Base-by-base conservation (phyloP, 2,113 vertebrate genomes). In the Neoarius graeffei region DNA sequence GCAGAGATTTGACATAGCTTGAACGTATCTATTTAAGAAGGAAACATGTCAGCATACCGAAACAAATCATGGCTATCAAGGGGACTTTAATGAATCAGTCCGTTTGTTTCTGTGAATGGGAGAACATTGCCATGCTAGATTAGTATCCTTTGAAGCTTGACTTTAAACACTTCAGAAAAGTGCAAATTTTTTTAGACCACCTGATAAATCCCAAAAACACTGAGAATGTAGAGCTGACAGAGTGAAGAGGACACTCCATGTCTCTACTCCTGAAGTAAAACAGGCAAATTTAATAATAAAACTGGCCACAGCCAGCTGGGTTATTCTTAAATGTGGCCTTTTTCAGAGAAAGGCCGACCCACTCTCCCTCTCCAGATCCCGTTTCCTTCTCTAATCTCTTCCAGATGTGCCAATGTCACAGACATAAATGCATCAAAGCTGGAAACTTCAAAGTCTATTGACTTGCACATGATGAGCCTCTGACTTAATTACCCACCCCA, bases 331-430 rank as follows among this genome's bases (percentile, higher is more conserved):
- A 84, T 15, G 15, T 79, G 62, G 59, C 87, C 87, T 88, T 88
- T 85, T 88, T 88, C 85, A 88, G 82, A 85, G 82, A 48, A 88
- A 67, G 82, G 23, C 82, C 9, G 74, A 54, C 62, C 77, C 25
- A 42, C 74, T 69, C 30, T 69, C 27, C 52, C 87, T 76, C 87
- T 59, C 27, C 50, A n/a, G 87, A 79, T 76, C 83, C 83, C n/a
- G 52, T 88, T 88, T 84, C 82, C 87, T 59, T 69, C 52, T 80
- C 73, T 71, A 88, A 91, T 91, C 85, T 77, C 42, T 87, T 91
- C 90, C 90, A 91, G 88, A 91, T 91, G 90, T 89, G 86, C 74
- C 81, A 85, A 87, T 54, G 59, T 89, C 76, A 89, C 73, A 59
- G 54, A 54, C 87, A 48, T 81, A 85, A 83, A 76, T 48, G 62